Percentiles rank a stretch among this genome's conserved stretches.
phyloP scores from a whole-genome alignment of 2,888 invertebrate species.

The Frankliniella fusca region DNA sequence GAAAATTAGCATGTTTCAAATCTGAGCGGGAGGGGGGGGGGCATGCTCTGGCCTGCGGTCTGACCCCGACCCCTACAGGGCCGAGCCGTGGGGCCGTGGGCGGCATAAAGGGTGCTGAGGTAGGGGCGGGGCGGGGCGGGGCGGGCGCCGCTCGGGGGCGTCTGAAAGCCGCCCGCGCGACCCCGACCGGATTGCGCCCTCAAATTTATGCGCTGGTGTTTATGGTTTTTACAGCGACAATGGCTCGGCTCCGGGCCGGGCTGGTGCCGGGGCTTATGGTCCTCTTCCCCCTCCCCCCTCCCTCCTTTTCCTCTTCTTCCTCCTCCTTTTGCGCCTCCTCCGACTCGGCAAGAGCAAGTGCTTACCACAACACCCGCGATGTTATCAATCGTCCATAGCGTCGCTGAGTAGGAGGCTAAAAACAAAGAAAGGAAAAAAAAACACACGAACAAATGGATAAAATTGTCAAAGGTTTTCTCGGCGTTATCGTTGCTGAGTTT shows the following conservation, averaged over 20 bases:
- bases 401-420: no score
- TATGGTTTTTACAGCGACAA: conserved; percentile 19
- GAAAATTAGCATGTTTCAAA: no score
- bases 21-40: no score
- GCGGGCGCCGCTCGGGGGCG: not conserved
- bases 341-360: not conserved
- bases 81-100: not conserved
- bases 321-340: not conserved
- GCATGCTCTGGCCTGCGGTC: not conserved
- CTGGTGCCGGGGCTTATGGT: conserved; percentile 4
- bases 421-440: no score
- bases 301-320: not conserved
- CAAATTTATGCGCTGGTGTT: conserved; percentile 24
- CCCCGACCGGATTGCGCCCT: conserved; percentile 10
- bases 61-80: not conserved
- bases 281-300: no score
- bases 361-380: not conserved
- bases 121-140: not conserved
- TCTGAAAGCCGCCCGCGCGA: not conserved
- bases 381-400: no score
- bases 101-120: not conserved
- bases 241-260: not conserved
- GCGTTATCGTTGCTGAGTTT: no score
- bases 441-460: no score
- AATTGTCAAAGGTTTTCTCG: no score